phyloP scores from a whole-genome alignment of 2,113 vertebrate species.

The Phainopepla nitens region DNA sequence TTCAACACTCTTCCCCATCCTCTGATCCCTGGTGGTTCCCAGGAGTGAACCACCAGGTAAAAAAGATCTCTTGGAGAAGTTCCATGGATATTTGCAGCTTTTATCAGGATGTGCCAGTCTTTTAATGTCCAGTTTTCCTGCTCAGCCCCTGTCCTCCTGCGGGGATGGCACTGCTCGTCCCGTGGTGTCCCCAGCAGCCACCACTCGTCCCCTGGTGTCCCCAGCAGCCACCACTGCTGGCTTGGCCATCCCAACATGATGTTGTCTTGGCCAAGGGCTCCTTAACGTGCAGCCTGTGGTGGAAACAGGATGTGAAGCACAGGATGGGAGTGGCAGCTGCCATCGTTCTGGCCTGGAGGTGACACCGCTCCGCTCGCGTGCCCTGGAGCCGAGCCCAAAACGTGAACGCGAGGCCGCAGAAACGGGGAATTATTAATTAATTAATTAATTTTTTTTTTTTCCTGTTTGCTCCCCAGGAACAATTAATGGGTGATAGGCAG shows the following conservation, averaged over 20 bases:
- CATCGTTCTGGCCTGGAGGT: not conserved
- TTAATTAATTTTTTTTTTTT: too few relatives aligned
- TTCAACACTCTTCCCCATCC: not conserved
- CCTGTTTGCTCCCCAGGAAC: not conserved
- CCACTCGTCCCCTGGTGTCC: not conserved
- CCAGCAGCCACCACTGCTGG: not conserved
- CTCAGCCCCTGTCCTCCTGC: not conserved
- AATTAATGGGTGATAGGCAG: not conserved
- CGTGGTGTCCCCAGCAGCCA: not conserved
- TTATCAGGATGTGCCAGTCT: not conserved
- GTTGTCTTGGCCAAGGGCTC: not conserved
- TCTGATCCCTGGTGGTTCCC: not conserved
- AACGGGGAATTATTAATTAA: not conserved
- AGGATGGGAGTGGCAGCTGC: conserved; percentile 41
- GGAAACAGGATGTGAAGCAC: conserved; percentile 67
- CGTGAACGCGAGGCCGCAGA: not conserved
- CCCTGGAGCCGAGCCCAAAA: not conserved
- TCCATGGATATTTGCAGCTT: rapidly evolving
- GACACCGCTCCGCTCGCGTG: not conserved
- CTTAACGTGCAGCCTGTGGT: not conserved
- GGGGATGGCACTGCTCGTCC: not conserved
- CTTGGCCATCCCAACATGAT: not conserved
- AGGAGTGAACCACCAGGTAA: not conserved
- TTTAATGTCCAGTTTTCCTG: rapidly evolving
- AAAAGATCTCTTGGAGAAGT: not conserved